Conservation (phyloP, 1,140 invertebrate species). For the Acromyrmex charruanus region DNA sequence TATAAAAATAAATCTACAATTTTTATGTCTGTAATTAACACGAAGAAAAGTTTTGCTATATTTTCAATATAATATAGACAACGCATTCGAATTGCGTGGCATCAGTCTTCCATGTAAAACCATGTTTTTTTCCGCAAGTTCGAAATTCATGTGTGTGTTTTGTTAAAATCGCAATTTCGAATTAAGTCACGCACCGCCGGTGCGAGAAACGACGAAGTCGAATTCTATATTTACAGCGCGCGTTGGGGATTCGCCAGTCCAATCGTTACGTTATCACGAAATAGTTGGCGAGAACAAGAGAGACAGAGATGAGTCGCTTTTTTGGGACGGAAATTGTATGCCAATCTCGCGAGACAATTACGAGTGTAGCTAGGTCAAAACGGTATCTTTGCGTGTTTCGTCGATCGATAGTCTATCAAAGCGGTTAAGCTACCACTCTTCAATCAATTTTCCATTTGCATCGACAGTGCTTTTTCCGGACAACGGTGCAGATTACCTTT, state of each 20-base stretch:
- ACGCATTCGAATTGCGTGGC: slow-evolving; percentile 6
- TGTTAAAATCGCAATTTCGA: slow-evolving; percentile 44
- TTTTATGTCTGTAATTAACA: neutral
- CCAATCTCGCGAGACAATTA: slow-evolving; percentile 76
- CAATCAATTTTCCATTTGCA: slow-evolving; percentile 76
- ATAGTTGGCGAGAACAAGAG: slow-evolving; percentile 24
- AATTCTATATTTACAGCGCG: slow-evolving; percentile 15
- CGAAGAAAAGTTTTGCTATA: slow-evolving; percentile 1
- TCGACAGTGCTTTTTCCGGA: slow-evolving; percentile 65
- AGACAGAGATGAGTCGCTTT: slow-evolving; percentile 42
- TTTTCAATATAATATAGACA: slow-evolving; percentile 13
- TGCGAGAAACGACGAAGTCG: slow-evolving; percentile 34
- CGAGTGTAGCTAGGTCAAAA: slow-evolving; percentile 73
- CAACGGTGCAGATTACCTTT: slow-evolving; percentile 67
- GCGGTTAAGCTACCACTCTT: slow-evolving; percentile 74
- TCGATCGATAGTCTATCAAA: slow-evolving; percentile 74
- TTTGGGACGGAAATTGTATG: slow-evolving; percentile 77
- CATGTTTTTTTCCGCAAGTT: slow-evolving; percentile 10
- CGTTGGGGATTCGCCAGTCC: neutral
- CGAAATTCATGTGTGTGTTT: slow-evolving; percentile 19
- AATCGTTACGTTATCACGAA: slow-evolving; percentile 32
- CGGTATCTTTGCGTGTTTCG: slow-evolving; percentile 67
- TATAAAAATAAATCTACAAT: neutral
- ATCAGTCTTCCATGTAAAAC: neutral
- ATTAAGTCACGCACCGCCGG: slow-evolving; percentile 40